phyloP scores from a whole-genome alignment of 2,113 vertebrate genomes.

The Tylochromis polylepis region DNA sequence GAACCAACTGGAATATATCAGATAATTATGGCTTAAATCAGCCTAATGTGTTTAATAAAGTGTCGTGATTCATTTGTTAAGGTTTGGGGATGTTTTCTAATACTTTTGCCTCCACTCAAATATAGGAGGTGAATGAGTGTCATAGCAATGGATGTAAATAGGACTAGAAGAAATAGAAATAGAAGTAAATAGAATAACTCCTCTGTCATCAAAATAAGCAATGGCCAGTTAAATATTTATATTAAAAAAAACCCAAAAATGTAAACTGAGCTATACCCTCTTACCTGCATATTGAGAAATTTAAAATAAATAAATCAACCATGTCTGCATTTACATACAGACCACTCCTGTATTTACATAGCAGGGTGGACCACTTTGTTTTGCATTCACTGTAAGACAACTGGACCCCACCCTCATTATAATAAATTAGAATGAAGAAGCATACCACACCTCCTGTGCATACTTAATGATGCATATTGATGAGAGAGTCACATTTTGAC shows the following conservation, averaged over 20 bases:
- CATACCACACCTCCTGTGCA: neutral
- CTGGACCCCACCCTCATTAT: neutral
- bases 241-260: neutral
- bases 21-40: neutral
- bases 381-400: neutral
- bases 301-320: neutral
- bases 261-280: neutral
- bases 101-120: neutral
- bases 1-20: neutral
- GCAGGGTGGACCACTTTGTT: neutral
- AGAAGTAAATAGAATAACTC: neutral
- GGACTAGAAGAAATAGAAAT: too few species aligned
- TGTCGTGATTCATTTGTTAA: neutral
- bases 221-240: neutral
- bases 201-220: neutral
- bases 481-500: neutral
- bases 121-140: neutral
- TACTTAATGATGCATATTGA: neutral
- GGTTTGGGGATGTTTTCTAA: neutral
- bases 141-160: too few species aligned
- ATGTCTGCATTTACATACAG: neutral
- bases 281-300: neutral
- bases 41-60: neutral
- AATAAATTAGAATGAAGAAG: neutral
- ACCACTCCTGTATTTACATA: neutral